Conservation (phyloP, 2,888 invertebrate genomes). For the Rhamphomyia laevipes region DNA sequence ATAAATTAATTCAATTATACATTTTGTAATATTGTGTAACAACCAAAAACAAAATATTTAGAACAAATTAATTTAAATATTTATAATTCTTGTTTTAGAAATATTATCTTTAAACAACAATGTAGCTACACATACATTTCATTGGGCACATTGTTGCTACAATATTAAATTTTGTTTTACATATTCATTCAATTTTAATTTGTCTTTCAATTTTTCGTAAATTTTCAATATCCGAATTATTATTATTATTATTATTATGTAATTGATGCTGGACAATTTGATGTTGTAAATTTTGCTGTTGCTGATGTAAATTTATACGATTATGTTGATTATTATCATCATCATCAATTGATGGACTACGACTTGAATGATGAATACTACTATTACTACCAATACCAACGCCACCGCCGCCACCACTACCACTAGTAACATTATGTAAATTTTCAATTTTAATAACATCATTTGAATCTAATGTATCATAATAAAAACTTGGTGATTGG, state of each 20-base stretch:
- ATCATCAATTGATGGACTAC: constrained; percentile 33
- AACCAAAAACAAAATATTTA: too few relatives aligned
- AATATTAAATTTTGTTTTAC: too few relatives aligned
- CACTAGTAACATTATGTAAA: constrained; percentile 22
- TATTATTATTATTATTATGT: constrained; percentile 2
- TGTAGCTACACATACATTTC: too few relatives aligned
- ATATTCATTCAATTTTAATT: constrained; percentile 30
- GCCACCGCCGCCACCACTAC: constrained; percentile 22
- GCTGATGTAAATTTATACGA: constrained; percentile 16
- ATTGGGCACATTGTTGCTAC: too few relatives aligned
- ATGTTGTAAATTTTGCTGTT: constrained; percentile 25
- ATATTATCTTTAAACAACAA: too few relatives aligned
- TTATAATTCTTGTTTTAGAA: too few relatives aligned
- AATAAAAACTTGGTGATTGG: constrained; percentile 19
- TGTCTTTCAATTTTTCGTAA: constrained; percentile 28
- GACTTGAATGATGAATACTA: constrained; percentile 16
- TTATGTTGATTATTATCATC: constrained; percentile 16
- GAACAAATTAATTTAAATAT: too few relatives aligned
- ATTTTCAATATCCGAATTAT: background rate
- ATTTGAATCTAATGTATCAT: constrained; percentile 16
- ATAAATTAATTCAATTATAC: too few relatives aligned
- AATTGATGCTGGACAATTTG: constrained; percentile 6
- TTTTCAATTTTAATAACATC: constrained; percentile 20
- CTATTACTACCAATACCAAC: constrained; percentile 10
- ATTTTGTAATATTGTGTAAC: too few relatives aligned